A percentile compares a stretch with the other conserved stretches of the same genome.
phyloP scores from a whole-genome alignment of 1,140 invertebrate genomes.

The Microplitis mediator region DNA sequence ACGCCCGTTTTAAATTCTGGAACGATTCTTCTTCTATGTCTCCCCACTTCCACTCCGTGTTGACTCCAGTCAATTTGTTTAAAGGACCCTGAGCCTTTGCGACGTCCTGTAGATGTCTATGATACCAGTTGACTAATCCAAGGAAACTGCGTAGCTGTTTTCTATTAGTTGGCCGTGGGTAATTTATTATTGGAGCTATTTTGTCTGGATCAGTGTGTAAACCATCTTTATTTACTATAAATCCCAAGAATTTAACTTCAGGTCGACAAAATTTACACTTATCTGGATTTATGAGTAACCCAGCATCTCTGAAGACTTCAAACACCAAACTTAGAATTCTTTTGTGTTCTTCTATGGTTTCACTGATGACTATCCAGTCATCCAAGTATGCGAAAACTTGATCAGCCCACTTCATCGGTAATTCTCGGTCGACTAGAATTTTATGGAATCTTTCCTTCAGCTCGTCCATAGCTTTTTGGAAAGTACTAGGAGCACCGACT shows the following conservation, averaged over 20 bases:
- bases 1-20: too few species aligned
- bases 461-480: not conserved
- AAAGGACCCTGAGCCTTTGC: not conserved
- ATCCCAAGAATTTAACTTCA: slow-evolving; percentile 9
- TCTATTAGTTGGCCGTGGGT: not conserved
- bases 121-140: slow-evolving; percentile 17
- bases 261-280: not conserved
- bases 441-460: slow-evolving; percentile 16
- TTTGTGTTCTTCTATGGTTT: slow-evolving; percentile 14
- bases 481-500: too few species aligned
- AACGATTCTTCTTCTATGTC: slow-evolving; percentile 13
- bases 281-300: slow-evolving; percentile 5
- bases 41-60: slow-evolving; percentile 7
- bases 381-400: slow-evolving; percentile 19
- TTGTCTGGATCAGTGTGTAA: slow-evolving; percentile 13
- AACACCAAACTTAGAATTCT: not conserved
- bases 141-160: slow-evolving; percentile 1
- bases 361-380: slow-evolving; percentile 14
- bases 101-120: not conserved
- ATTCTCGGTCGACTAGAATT: not conserved
- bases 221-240: slow-evolving; percentile 7
- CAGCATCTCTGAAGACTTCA: slow-evolving; percentile 2
- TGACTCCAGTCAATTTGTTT: not conserved
- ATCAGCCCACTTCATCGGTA: not conserved
- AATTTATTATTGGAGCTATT: not conserved